These are phyloP conservation scores for Trialeurodes vaporariorum DNA, from an alignment of 1,140 invertebrate genomes.

Conservation along the genomic window DNA sequence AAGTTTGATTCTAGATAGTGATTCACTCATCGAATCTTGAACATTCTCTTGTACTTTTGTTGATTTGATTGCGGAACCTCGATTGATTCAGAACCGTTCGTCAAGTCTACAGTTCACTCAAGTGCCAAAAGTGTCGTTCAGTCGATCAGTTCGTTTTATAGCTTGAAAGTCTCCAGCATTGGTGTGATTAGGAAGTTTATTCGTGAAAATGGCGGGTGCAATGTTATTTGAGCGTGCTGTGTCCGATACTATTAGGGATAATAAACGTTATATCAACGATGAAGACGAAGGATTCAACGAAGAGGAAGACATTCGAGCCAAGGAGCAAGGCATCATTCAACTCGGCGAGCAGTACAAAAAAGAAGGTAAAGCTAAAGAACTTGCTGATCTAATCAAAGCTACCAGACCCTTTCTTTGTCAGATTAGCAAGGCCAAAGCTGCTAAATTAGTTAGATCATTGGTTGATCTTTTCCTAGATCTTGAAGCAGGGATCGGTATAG, in stretches of 20 bases:
- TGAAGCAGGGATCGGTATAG: constrained; percentile 84
- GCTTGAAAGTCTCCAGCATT: too few species aligned
- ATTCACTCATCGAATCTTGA: too few species aligned
- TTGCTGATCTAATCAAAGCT: constrained; percentile 85
- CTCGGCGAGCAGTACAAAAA: constrained; percentile 82
- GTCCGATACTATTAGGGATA: constrained; percentile 50
- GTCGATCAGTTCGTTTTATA: too few species aligned
- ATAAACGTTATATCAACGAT: constrained; percentile 51
- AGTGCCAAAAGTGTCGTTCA: too few species aligned
- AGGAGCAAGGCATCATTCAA: constrained; percentile 82
- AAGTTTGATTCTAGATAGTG: too few species aligned
- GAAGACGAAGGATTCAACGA: constrained; percentile 47
- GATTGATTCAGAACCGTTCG: too few species aligned
- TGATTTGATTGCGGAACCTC: too few species aligned
- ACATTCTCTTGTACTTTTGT: too few species aligned
- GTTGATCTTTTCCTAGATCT: constrained; percentile 97
- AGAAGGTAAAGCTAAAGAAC: constrained; percentile 83
- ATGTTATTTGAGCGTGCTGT: constrained; percentile 71
- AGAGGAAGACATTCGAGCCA: constrained; percentile 69
- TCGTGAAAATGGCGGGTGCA: constrained; percentile 74
- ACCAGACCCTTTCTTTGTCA: constrained; percentile 85
- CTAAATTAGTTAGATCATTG: constrained; percentile 89
- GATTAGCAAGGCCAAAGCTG: constrained; percentile 98
- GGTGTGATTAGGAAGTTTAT: too few species aligned
- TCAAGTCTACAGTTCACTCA: too few species aligned